Conservation (phyloP, 2,797 vertebrate genomes). For the Sylvilagus floridanus region DNA sequence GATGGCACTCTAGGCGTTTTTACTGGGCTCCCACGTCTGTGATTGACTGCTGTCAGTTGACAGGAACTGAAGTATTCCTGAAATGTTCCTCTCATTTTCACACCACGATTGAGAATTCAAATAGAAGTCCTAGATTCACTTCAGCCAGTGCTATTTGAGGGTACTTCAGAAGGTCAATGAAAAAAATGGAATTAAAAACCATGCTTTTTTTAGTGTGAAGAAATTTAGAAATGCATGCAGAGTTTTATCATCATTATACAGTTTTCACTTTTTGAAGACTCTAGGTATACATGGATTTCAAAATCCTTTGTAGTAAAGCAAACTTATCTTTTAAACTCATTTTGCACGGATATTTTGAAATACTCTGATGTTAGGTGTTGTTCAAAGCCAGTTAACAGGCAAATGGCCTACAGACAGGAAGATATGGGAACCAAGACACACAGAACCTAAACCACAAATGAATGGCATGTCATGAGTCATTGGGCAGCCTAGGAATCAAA, state of each 20-base stretch:
- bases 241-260: no score
- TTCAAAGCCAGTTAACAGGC: not conserved
- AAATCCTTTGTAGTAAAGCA: no score
- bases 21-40: not conserved
- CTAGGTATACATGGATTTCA: no score
- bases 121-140: not conserved
- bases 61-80: not conserved
- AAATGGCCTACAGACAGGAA: not conserved
- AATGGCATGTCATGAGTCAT: not conserved
- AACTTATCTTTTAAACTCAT: no score
- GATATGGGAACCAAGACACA: not conserved
- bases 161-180: no score
- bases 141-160: not conserved
- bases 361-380: not conserved
- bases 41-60: not conserved
- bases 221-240: no score
- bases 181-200: not conserved
- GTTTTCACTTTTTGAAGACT: no score
- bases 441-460: not conserved
- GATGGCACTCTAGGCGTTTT: not conserved
- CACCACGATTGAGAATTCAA: not conserved
- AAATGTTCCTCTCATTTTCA: conserved; percentile 1
- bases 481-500: not conserved
- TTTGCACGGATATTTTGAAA: no score
- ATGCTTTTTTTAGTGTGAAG: no score